phyloP scores from a whole-genome alignment of 2,888 invertebrate genomes.

The Andrena hattorfiana region DNA sequence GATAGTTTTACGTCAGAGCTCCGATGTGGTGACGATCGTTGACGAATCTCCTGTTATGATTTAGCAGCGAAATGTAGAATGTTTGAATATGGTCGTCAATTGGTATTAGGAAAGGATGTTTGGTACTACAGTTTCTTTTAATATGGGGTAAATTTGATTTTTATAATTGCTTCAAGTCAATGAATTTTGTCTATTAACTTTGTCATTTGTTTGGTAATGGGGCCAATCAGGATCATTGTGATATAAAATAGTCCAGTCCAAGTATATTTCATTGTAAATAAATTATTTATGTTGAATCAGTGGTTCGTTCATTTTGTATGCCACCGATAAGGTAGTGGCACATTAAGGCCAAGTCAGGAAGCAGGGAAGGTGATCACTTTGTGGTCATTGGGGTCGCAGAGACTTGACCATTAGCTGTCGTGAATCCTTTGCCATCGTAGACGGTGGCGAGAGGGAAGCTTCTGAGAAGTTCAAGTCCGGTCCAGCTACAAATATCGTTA shows the following conservation, averaged over 20 bases:
- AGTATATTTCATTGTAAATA: background rate
- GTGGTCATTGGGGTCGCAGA: conserved; percentile 79
- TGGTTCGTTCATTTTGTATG: conserved; percentile 22
- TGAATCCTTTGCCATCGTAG: conserved; percentile 69
- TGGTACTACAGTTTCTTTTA: no score
- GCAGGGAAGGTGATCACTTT: conserved; percentile 80
- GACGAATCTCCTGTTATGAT: background rate
- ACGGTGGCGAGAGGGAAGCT: conserved; percentile 53
- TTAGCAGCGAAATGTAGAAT: no score
- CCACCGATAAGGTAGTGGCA: conserved; percentile 45
- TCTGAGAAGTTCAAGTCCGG: conserved; percentile 74
- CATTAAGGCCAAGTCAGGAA: conserved; percentile 61
- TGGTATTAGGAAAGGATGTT: no score
- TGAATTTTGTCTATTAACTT: no score
- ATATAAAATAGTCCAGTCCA: background rate
- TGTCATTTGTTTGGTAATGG: no score
- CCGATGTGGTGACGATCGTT: background rate
- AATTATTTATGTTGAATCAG: conserved; percentile 18
- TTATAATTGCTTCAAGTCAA: no score
- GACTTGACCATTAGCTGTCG: conserved; percentile 82
- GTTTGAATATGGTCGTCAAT: no score
- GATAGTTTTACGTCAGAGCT: background rate
- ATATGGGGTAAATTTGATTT: no score
- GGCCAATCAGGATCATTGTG: no score
- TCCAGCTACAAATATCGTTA: conserved; percentile 83